Conservation (phyloP, 2,888 invertebrate genomes). For the Metalampra italica region DNA sequence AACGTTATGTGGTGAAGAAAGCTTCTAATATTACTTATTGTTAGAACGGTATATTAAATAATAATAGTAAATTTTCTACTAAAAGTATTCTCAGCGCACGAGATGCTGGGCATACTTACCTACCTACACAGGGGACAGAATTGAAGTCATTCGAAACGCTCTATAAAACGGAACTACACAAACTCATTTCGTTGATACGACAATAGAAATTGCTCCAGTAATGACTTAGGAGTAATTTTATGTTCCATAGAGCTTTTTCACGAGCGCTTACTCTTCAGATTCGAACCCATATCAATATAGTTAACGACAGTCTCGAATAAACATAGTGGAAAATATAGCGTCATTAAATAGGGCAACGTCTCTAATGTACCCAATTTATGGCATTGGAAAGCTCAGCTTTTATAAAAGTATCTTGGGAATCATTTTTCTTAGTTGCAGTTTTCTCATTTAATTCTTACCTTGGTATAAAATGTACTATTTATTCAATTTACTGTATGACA, state of each 20-base stretch:
- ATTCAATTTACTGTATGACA: too few relatives aligned
- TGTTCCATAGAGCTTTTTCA: constrained; percentile 19
- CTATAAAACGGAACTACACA: constrained; percentile 24
- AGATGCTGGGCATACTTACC: too few relatives aligned
- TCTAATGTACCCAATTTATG: constrained; percentile 38
- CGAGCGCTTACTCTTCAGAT: constrained; percentile 25
- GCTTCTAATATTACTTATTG: too few relatives aligned
- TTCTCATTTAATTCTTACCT: neutral
- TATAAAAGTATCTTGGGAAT: neutral
- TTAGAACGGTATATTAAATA: too few relatives aligned
- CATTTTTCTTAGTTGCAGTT: neutral
- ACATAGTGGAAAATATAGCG: constrained; percentile 45
- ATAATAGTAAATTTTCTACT: too few relatives aligned
- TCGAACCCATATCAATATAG: constrained; percentile 34
- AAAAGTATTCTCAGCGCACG: too few relatives aligned
- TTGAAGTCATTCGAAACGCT: constrained; percentile 17
- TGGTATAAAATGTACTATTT: neutral
- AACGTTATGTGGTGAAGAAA: too few relatives aligned
- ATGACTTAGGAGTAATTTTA: constrained; percentile 34
- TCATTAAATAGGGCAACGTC: constrained; percentile 39
- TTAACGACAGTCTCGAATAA: constrained; percentile 34
- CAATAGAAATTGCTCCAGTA: constrained; percentile 16
- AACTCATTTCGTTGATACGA: constrained; percentile 17
- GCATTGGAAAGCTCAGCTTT: constrained; percentile 17
- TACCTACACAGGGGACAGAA: neutral